Percentiles rank a stretch among this genome's conserved stretches.
Evolutionary conservation across 2,113 vertebrate species (phyloP).

Genomic region (Tyto alba): DNA sequence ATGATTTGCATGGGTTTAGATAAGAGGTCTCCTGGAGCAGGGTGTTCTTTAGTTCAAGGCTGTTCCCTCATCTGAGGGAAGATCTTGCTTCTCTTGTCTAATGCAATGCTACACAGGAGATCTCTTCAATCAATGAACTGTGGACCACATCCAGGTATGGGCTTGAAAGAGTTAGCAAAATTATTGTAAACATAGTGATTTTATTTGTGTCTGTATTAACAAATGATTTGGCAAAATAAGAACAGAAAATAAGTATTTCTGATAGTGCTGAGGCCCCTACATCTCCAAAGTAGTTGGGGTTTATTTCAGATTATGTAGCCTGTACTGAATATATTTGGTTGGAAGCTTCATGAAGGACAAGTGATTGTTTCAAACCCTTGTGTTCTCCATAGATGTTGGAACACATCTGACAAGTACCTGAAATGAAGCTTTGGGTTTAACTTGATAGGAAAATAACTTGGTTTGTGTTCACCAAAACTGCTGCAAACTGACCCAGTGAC

Average conservation of each 20-base stretch:
- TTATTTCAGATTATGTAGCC: background rate
- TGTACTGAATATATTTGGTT: background rate
- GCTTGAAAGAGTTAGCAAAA: background rate
- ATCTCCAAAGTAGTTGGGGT: background rate
- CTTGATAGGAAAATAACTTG: background rate
- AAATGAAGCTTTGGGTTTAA: background rate
- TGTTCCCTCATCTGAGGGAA: background rate
- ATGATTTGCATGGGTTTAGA: background rate
- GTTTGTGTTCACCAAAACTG: background rate
- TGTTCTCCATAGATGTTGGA: background rate
- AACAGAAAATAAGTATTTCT: background rate
- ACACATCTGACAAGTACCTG: background rate
- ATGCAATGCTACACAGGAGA: background rate
- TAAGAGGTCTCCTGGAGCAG: background rate
- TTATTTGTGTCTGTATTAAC: background rate
- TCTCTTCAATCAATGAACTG: background rate
- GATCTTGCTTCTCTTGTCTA: background rate
- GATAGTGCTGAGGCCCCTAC: background rate
- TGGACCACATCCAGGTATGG: background rate
- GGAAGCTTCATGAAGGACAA: background rate
- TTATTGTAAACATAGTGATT: background rate
- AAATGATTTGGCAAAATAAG: background rate
- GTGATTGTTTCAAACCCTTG: background rate
- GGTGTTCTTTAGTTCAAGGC: background rate
- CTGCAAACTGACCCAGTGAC: background rate